These are phyloP conservation scores for Chromobotia macracanthus DNA, from an alignment of 2,797 vertebrate species.

Conservation along the genomic window DNA sequence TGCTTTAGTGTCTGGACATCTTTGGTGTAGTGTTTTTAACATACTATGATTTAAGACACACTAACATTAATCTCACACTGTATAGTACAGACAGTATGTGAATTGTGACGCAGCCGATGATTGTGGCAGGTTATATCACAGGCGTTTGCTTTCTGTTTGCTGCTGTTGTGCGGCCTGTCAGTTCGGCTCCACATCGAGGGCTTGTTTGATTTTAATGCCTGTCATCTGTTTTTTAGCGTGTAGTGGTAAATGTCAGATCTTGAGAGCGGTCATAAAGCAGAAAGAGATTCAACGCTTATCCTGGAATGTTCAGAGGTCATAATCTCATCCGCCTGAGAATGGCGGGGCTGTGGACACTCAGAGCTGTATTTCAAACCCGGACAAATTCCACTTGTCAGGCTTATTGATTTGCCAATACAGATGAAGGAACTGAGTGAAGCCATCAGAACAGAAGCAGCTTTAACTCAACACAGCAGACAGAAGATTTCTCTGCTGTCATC, in stretches of 20 bases:
- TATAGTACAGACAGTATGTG: conserved; percentile 20
- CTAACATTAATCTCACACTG: conserved; percentile 5
- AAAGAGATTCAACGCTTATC: conserved; percentile 18
- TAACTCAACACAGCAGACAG: background rate
- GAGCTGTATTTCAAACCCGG: conserved; percentile 31
- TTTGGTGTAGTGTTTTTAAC: conserved; percentile 8
- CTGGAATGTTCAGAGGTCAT: conserved; percentile 41
- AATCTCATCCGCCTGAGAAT: conserved; percentile 3
- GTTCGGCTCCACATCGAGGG: background rate
- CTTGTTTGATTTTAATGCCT: conserved; percentile 36
- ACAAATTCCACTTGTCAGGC: conserved; percentile 39
- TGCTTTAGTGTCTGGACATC: conserved; percentile 1
- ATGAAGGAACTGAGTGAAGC: conserved; percentile 1
- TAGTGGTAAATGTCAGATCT: conserved; percentile 22
- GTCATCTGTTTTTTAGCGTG: conserved; percentile 25
- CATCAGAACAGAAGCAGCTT: background rate
- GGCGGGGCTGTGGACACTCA: background rate
- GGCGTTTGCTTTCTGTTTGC: conserved; percentile 2
- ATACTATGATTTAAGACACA: background rate
- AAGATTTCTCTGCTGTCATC: conserved; percentile 11
- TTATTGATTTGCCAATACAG: conserved; percentile 41
- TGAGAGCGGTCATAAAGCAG: conserved; percentile 27
- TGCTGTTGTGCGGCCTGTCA: too few relatives aligned
- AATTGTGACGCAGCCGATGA: too few relatives aligned
- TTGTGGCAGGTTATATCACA: background rate